A percentile compares a stretch with the other conserved stretches of the same genome.
Conservation (phyloP, 2,888 invertebrate genomes). For the Thymelicus acteon region DNA sequence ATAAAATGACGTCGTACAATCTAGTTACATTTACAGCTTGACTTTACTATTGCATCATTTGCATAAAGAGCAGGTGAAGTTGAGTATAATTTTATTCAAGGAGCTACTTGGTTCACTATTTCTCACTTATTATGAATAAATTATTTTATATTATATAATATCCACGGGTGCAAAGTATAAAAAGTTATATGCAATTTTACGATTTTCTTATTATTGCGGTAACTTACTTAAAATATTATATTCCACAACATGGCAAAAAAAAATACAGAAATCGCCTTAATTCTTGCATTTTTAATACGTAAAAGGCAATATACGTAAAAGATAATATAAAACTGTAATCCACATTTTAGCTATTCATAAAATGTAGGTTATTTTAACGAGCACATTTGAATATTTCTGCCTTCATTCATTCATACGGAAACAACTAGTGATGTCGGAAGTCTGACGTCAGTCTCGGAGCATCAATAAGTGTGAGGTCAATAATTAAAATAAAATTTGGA, state of each 20-base stretch:
- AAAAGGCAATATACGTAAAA: no score
- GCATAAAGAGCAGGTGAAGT: constrained; percentile 24
- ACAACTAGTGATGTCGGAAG: not conserved
- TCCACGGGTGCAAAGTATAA: no score
- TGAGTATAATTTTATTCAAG: constrained; percentile 12
- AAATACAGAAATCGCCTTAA: no score
- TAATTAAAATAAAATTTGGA: constrained; percentile 29
- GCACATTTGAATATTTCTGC: constrained; percentile 11
- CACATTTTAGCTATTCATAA: constrained; percentile 4
- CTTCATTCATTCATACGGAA: constrained; percentile 18
- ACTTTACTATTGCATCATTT: constrained; percentile 13
- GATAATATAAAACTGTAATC: not conserved
- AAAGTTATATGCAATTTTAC: no score
- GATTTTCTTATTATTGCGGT: no score
- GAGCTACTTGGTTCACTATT: not conserved
- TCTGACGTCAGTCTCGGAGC: constrained; percentile 1
- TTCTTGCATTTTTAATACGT: no score
- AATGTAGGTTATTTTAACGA: constrained; percentile 14
- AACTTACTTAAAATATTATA: no score
- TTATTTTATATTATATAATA: not conserved
- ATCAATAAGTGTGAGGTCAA: constrained; percentile 16
- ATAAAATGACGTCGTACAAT: constrained; percentile 15
- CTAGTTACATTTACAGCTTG: constrained; percentile 15
- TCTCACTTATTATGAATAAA: not conserved
- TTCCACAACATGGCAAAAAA: no score